Base-by-base conservation (phyloP, 2,888 invertebrate genomes). In the Troglohyphantes excavatus region DNA sequence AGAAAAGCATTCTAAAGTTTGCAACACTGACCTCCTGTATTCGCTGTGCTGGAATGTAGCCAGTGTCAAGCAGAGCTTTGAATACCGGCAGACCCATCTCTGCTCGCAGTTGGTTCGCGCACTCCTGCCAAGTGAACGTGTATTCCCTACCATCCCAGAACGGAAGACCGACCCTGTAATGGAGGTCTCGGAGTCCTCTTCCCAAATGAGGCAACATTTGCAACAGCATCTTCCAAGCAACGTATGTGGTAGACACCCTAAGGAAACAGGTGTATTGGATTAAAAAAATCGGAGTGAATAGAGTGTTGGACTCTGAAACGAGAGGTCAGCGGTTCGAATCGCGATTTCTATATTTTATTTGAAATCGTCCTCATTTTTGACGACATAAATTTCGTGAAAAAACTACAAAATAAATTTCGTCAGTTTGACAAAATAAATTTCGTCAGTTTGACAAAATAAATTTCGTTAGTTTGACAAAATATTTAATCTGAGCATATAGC, bases 161-260 rank as follows among this genome's bases (percentile, higher is more conserved):
- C 5, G 79, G 46, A 59, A 79, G 27, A 13, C 13, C 17, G 0
- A 39, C 27, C 19, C 61, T 13, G 43, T 43, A 73, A 2, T 27
- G 65, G 5, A 83, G 33, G 11, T 63, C 46, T 39, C 21, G n/a
- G 13, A 63, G 65, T n/a, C 73, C 63, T 19, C 7, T 39, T 23
- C 81, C 82, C n/a, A 88, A 46, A 27, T 70, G 76, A 3, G 53
- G 75, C 11, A 89, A 23, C 19, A 89, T 3, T n/a, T 89, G 61
- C 9, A 61, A n/a, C 7, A 89, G 2, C 82, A 82, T 82, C 33
- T 61, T 83, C 88, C 88, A 82, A 0, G 13, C 59, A 13, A 70
- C 39, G 6, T 82, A 70, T 5, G 19, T 61, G 33, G 26, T 7
- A 9, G 70, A 53, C 26, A n/a, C 68, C 27, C 72, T 82, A 33